Evolutionary conservation across 2,797 vertebrate genomes (phyloP), one percentile per base, ranked within the genome.

Genomic region (Eulemur albifrons): DNA sequence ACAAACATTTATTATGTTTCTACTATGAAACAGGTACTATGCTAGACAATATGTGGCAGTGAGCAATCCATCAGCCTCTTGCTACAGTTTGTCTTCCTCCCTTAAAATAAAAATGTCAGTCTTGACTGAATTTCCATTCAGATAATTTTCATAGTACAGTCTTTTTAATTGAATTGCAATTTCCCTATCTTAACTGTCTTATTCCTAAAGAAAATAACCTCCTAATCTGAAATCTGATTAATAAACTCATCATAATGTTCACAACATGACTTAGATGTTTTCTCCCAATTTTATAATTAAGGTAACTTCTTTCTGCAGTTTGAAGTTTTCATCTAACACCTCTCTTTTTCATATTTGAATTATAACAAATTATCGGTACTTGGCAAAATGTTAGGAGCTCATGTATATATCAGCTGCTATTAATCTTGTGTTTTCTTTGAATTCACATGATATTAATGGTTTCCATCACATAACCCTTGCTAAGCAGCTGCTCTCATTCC

Each of bases 341-440:
- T 57, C 61, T 45, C 67, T 82, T 38, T 93, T 61, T 50, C 75
- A 45, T 79, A 35, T 70, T 94, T 79, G 81, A 45, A 70, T 90
- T 69, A 59, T 59, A 86, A 40, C 43, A 90, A 93, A 76, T 92
- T 90, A 91, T 84, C 40, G 57, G 79, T 38, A 75, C 32, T 91
- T 94, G 92, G 83, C 69, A 88, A 90, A 90, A 79, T 69, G 30
- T 63, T 76, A 54, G 32, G 48, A 59, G 50, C 40, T 61, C 14
- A 2, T 50, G 30, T 89, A 38, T 38, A 20, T 14, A 85, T 96
- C 90, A 88, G 69, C 76, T 97, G 88, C 72, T 92, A 52, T 93
- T 94, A 80, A 92, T 96, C 75, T 90, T 94, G 69, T 35, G 13
- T 85, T 85, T 89, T 92, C 92, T 93, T 79, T 95, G 52, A 80